A percentile compares a stretch with the other conserved stretches of the same genome.
phyloP scores from a whole-genome alignment of 2,888 invertebrate genomes.

The Phortica okadai region DNA sequence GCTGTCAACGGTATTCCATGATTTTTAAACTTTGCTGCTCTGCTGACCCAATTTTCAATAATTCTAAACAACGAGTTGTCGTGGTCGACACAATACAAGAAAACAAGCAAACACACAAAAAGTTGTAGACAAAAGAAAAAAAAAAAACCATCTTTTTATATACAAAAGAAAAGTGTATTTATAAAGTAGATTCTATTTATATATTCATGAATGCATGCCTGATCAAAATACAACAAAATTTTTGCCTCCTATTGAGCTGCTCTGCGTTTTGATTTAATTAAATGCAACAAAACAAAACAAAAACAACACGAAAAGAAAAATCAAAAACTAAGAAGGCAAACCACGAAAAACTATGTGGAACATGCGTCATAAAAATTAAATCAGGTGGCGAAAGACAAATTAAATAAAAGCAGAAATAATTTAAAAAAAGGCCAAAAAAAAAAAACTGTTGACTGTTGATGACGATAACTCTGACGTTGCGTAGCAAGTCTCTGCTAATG shows the following conservation, averaged over 20 bases:
- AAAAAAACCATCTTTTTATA: conserved; percentile 7
- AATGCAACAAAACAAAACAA: conserved; percentile 19
- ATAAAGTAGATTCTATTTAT: not conserved
- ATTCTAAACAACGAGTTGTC: not conserved
- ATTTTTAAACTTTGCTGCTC: conserved; percentile 14
- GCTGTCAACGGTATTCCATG: conserved; percentile 12
- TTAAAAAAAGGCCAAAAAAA: not conserved
- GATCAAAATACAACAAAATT: not conserved
- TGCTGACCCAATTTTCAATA: conserved; percentile 21
- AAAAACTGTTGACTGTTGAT: not conserved
- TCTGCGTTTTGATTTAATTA: conserved; percentile 10
- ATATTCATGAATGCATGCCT: not conserved
- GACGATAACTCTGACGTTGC: not conserved
- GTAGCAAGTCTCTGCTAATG: not conserved
- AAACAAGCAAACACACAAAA: conserved; percentile 5
- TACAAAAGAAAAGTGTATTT: conserved; percentile 3
- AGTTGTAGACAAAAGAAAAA: not conserved
- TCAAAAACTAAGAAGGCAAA: not conserved
- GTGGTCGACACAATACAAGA: not conserved
- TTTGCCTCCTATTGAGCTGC: not conserved
- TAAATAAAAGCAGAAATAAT: not conserved
- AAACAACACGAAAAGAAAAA: not conserved
- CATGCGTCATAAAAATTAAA: conserved; percentile 25
- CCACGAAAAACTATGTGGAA: not conserved
- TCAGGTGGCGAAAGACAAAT: conserved; percentile 18